Percentiles rank a stretch among this genome's conserved stretches.
These are phyloP conservation scores for Drosophila kanekoi DNA, from an alignment of 2,888 invertebrate species.

Conservation along the genomic window DNA sequence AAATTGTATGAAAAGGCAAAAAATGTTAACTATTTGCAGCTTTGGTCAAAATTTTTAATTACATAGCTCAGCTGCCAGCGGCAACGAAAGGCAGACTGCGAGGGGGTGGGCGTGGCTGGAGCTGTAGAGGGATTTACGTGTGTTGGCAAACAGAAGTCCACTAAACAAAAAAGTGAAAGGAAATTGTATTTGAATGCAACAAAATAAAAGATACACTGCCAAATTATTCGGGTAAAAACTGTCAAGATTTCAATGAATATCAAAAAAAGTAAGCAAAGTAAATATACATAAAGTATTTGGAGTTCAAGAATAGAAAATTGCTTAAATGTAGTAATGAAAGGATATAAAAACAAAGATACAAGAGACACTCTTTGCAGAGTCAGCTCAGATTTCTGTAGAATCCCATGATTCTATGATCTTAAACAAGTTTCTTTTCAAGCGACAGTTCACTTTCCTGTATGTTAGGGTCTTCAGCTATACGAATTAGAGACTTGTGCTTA, in stretches of 20 bases:
- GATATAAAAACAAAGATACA: too few species aligned
- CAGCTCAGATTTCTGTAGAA: too few species aligned
- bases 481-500: too few species aligned
- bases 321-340: too few species aligned
- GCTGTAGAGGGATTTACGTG: conserved; percentile 18
- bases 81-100: neutral
- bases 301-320: too few species aligned
- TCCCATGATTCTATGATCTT: too few species aligned
- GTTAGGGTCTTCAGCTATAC: too few species aligned
- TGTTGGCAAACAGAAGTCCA: conserved; percentile 9
- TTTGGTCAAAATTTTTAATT: conserved; percentile 70
- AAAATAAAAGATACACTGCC: conserved; percentile 6
- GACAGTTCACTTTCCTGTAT: too few species aligned
- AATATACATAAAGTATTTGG: neutral
- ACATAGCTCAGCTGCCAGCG: conserved; percentile 47
- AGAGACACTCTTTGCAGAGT: too few species aligned
- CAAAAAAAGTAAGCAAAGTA: neutral
- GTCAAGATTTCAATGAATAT: neutral
- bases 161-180: conserved; percentile 12
- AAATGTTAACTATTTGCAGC: conserved; percentile 32
- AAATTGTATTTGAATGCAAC: neutral
- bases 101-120: conserved; percentile 11
- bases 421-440: too few species aligned
- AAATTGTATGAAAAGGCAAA: conserved; percentile 30
- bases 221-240: too few species aligned